Base-by-base conservation (phyloP, 2,797 vertebrate species). In the Jordanella pulchra region DNA sequence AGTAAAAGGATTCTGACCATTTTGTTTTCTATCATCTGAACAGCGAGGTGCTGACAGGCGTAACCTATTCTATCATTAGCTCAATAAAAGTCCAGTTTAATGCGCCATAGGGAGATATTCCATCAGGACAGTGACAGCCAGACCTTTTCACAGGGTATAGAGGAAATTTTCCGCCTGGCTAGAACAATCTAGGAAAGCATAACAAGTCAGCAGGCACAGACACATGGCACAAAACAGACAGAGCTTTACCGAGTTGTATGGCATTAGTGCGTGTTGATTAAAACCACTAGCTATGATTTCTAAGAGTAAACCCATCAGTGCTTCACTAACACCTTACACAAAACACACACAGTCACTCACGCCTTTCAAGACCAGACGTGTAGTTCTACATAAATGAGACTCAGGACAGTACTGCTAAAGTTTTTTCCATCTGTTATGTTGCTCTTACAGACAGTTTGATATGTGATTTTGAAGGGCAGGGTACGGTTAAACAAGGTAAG, bases 41-140 rank as follows among this genome's bases (percentile, higher is more conserved):
- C 88, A 86, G 81, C 44, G 75, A 91, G 88, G 89, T 84, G 92
- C 92, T 94, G 94, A 95, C 93, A 95, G 89, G 91, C 87, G 78
- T 93, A 93, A 93, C 93, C 90, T 89, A 89, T 92, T 94, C 91
- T 94, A 94, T 95, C 94, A 94, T 94, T 94, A 94, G 91, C 92
- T 90, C 87, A 80, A 91, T 94, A 93, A 94, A 93, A 93, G 88
- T 90, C 89, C 25, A 55, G 86, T 92, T 94, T 92, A 93, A 92
- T 79, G 83, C 82, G 79, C 92, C 92, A 89, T 84, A 61, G 93
- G 92, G 91, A 94, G 91, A 93, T 93, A 89, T 93, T 94, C 94
- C 91, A 94, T 94, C 93, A 89, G 86, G 91, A 86, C 79, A 79
- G 77, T 91, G 93, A 94, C 94, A 94, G 92, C 86, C 84, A 93